Percentiles rank a stretch among this genome's conserved stretches.
Conservation (phyloP, 2,888 invertebrate genomes). For the Eulithis prunata region DNA sequence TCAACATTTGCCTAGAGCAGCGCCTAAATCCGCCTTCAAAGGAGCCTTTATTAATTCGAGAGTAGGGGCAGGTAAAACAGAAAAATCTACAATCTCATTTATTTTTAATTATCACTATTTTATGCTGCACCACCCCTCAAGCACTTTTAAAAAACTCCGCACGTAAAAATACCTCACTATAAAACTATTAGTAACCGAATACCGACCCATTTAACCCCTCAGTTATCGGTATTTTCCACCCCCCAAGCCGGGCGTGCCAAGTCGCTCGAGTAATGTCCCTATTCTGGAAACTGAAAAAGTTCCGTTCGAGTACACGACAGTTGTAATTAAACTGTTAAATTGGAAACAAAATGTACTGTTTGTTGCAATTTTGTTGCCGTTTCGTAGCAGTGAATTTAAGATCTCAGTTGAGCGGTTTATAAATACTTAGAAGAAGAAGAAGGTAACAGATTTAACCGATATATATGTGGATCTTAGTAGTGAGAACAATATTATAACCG, state of each 20-base stretch:
- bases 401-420: too few relatives aligned
- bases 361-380: conserved; percentile 15
- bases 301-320: conserved; percentile 1
- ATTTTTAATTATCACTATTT: background rate
- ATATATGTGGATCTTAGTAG: too few relatives aligned
- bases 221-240: conserved; percentile 60
- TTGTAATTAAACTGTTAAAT: conserved; percentile 25
- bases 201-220: conserved; percentile 45
- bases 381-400: conserved; percentile 11
- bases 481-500: too few relatives aligned
- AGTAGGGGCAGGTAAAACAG: too few relatives aligned
- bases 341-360: conserved; percentile 13
- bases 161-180: conserved; percentile 33
- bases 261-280: conserved; percentile 49
- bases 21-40: too few relatives aligned
- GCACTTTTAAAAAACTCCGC: conserved; percentile 25
- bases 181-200: conserved; percentile 39
- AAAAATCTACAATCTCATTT: too few relatives aligned
- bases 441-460: too few relatives aligned
- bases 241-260: conserved; percentile 53
- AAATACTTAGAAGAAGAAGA: too few relatives aligned
- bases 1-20: too few relatives aligned
- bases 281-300: conserved; percentile 47
- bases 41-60: too few relatives aligned
- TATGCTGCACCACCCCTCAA: background rate